Base-by-base conservation (phyloP, 2,888 invertebrate genomes). In the Phytoseiulus persimilis region DNA sequence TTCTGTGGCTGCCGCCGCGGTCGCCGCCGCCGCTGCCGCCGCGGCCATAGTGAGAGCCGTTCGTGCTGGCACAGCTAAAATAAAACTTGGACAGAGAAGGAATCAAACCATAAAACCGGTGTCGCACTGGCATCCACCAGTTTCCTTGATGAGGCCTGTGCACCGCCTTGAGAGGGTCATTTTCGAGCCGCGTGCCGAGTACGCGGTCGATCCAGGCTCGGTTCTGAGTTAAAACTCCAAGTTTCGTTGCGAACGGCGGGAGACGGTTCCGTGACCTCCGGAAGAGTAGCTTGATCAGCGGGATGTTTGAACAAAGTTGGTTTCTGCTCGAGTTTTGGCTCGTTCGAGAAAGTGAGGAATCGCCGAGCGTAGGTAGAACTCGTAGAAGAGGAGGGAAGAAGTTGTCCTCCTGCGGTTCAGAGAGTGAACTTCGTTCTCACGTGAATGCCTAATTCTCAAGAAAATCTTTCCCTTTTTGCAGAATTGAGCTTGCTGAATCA, bases 401-500 rank as follows among this genome's bases (percentile, higher is more conserved):
- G 3, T 39, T 9, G 3, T 39, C 5, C 5, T 39, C 9, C 9
- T 39, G 39, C 9, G 39, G 39, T 39, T 39, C 39, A 9, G 39
- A 9, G 9, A 39, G 3, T 9, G 39, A 39, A 39, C 9, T 39
- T 39, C 39, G n/a, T 39, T 39, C 39, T 6, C 3, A 9, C 39
- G 39, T 18, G 65, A 65, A 65, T 9, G 9, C 3, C 3, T 6
- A 39, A 39, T 9, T 6, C 39, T 39, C 39, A 39, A 3, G 9
- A 39, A 39, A 9, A 9, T 39, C 39, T 39, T 9, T 39, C 87
- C 31, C 2, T 83, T 31, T 31, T 87, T 87, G 5, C 87, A 87
- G 87, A 87, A 33, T 31, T 87, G 32, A 45, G 87, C 87, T 18
- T 87, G 23, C 33, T 87, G 31, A 87, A 87, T 31, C 87, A 87